Evolutionary conservation across 2,888 invertebrate genomes (phyloP), one percentile per base, ranked within the genome.

Genomic region (Metallyticus violacea): DNA sequence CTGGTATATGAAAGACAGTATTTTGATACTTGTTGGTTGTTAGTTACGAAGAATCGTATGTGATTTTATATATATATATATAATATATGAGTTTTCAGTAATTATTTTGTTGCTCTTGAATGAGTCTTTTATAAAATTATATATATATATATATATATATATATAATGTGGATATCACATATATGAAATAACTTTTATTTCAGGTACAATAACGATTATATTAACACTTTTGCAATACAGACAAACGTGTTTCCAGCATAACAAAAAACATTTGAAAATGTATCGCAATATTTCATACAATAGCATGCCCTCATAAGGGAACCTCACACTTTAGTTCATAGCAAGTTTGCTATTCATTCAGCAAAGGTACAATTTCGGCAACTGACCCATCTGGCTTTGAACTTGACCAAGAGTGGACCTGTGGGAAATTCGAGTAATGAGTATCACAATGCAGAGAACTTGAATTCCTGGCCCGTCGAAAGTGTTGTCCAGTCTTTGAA

Each of bases 381-480:
- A 62, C 15, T 62, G 40, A 62, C 40, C 40, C 40, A 62, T 62
- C 22, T 22, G 40, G 15, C 40, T 62, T 62, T 62, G 15, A 22
- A 15, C 22, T 15, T 62, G 40, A 62, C 40, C 40, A 62, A 82
- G 82, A 26, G 28, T 28, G 76, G 83, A 83, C 26, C 77, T 83
- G 83, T 83, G 83, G 83, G 83, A 83, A 83, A 83, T 83, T 83
- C 83, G 76, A 83, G 83, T 83, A 83, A 83, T 83, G 77, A 28
- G 76, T 15, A 77, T 77, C 40, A 81, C 30, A 78, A 6, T 9
- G 29, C 22, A 62, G 15, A 22, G 82, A 62, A 62, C 40, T 62
- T 62, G 40, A 62, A 15, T 62, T 4, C 22, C 40, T 3, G n/a
- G n/a, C n/a, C n/a, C n/a, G n/a, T n/a, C n/a, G n/a, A n/a, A 15